Evolutionary conservation across 1,140 invertebrate genomes (phyloP), one percentile per base, ranked within the genome.

Genomic region (Sweltsa coloradensis): DNA sequence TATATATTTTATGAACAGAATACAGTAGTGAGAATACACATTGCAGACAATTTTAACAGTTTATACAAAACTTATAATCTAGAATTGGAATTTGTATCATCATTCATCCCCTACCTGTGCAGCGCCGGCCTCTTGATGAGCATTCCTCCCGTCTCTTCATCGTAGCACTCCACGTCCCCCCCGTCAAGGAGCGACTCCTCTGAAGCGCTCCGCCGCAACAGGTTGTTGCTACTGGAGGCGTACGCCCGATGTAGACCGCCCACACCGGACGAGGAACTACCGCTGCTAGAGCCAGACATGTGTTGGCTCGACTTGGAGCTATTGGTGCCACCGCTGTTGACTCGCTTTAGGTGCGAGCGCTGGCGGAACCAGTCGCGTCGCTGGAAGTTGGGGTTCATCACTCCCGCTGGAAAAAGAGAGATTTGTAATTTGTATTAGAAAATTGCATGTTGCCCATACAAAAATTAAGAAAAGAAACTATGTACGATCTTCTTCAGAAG

Each of bases 381-480:
- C 55, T 74, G 67, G 55, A 75, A 75, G 52, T 74, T 72, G 2
- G 72, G 71, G 58, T 75, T 72, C n/a, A 68, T 58, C 22, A 56
- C 51, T 5, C 43, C 40, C n/a, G 6, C 37, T 53, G 13, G 21
- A 23, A n/a, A n/a, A n/a, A n/a, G n/a, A n/a, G n/a, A n/a, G n/a
- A n/a, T n/a, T n/a, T n/a, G n/a, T n/a, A n/a, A n/a, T n/a, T n/a
- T n/a, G n/a, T n/a, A n/a, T n/a, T n/a, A n/a, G n/a, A n/a, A n/a
- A n/a, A n/a, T n/a, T n/a, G n/a, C n/a, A n/a, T n/a, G n/a, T n/a
- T n/a, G n/a, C n/a, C n/a, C n/a, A n/a, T n/a, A n/a, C n/a, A n/a
- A n/a, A n/a, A n/a, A n/a, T n/a, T n/a, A n/a, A n/a, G n/a, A n/a
- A n/a, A n/a, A n/a, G n/a, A n/a, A n/a, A n/a, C n/a, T n/a, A n/a